Evolutionary conservation across 2,113 vertebrate species (phyloP), one percentile per base, ranked within the genome.

Genomic region (Erythrocercus mccallii): DNA sequence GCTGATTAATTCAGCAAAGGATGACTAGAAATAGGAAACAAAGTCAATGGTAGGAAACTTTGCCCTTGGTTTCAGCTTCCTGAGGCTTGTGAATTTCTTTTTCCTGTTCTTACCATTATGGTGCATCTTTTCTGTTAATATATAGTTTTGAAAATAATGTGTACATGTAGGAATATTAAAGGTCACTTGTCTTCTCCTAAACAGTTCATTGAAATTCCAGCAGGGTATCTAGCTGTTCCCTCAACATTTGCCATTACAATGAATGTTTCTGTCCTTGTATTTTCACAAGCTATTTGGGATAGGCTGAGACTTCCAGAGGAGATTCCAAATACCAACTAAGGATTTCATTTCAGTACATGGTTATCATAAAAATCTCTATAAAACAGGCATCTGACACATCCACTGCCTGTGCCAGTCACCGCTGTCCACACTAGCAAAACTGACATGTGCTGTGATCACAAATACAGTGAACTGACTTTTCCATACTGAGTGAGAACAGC

Each of bases 351-450:
- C 82, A 88, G 24, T 42, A 18, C 50, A 48, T 76, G 44, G 76
- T 84, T 93, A 79, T 81, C 76, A 65, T 86, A 83, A 96, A 95
- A 92, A 57, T 78, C 64, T 88, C 69, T 74, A 79, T 92, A 90
- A 94, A 96, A 78, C 69, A 77, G 80, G 28, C 90, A 74, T 68
- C 80, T 90, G 90, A 90, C 88, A 88, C 80, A 93, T 81, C 68
- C 35, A 73, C 71, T 92, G 60, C 60, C 70, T 73, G 19, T 90
- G 74, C 81, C 95, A 94, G 86, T 47, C 57, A 9, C 74, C 16
- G 1, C 84, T 85, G 61, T 68, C 89, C 80, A 95, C 89, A 54
- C 50, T 23, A 65, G 60, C 69, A 69, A 89, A 89, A 31, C 62
- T 7, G 12, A 82, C 84, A 76, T 76, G 82, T 89, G 38, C 86